A percentile compares a stretch with the other conserved stretches of the same genome.
Conservation (phyloP, 1,140 invertebrate genomes). For the Phymastichus coffea region DNA sequence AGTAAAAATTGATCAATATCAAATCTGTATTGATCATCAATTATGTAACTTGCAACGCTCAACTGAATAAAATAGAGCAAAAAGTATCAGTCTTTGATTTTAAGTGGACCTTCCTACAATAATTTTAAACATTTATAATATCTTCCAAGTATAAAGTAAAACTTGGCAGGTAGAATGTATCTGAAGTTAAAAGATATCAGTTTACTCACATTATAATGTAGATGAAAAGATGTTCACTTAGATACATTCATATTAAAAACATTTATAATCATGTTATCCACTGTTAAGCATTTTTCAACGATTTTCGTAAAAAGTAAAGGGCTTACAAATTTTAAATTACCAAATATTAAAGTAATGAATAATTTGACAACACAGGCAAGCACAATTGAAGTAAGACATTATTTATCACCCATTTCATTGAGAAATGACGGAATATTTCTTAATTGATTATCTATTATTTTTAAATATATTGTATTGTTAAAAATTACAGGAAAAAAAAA, state of each 20-base stretch:
- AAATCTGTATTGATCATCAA: conserved; percentile 26
- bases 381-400: background rate
- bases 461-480: too few relatives aligned
- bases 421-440: too few relatives aligned
- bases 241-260: background rate
- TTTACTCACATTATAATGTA: too few relatives aligned
- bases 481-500: conserved; percentile 52
- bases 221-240: too few relatives aligned
- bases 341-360: background rate
- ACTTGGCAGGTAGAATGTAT: background rate
- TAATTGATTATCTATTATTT: too few relatives aligned
- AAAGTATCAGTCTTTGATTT: conserved; percentile 6
- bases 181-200: background rate
- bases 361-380: background rate
- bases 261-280: background rate
- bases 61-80: conserved; percentile 30
- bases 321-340: background rate
- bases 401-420: too few relatives aligned
- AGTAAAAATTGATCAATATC: conserved; percentile 11
- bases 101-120: conserved; percentile 3
- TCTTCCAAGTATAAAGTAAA: background rate
- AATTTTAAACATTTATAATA: background rate
- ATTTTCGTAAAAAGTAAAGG: background rate
- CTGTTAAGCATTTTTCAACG: background rate
- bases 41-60: conserved; percentile 29